Percentiles rank a stretch among this genome's conserved stretches.
These are phyloP conservation scores for Papilio polyxenes DNA, from an alignment of 1,140 invertebrate species.

Conservation along the genomic window DNA sequence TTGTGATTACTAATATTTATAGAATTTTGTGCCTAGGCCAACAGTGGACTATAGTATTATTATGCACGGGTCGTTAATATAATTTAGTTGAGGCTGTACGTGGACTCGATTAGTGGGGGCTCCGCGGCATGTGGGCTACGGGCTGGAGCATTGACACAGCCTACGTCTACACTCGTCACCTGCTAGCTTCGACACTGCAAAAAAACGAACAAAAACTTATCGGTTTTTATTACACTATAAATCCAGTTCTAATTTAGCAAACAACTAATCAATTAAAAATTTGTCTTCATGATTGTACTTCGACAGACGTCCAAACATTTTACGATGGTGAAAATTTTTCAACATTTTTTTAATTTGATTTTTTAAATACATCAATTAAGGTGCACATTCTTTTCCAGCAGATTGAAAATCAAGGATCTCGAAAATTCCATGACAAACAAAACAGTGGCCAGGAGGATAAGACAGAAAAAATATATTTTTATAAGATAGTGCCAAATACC, in stretches of 20 bases:
- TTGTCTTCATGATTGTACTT: slow-evolving; percentile 49
- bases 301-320: slow-evolving; percentile 40
- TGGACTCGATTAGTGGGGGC: slow-evolving; percentile 74
- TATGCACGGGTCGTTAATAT: slow-evolving; percentile 39
- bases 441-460: slow-evolving; percentile 59
- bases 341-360: slow-evolving; percentile 41
- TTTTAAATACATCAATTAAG: slow-evolving; percentile 17
- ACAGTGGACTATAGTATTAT: slow-evolving; percentile 36
- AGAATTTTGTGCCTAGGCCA: slow-evolving; percentile 19
- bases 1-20: neutral
- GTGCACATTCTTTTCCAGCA: slow-evolving; percentile 59
- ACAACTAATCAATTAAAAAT: slow-evolving; percentile 50
- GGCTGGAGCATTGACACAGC: slow-evolving; percentile 79
- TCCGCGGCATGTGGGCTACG: slow-evolving; percentile 77
- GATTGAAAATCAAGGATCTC: slow-evolving; percentile 74
- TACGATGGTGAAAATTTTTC: slow-evolving; percentile 58
- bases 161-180: slow-evolving; percentile 75
- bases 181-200: slow-evolving; percentile 58
- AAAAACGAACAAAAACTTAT: slow-evolving; percentile 48
- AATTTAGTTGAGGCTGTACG: slow-evolving; percentile 57
- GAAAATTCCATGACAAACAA: slow-evolving; percentile 76
- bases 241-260: slow-evolving; percentile 74
- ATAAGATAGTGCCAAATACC: slow-evolving; percentile 77
- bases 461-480: slow-evolving; percentile 70
- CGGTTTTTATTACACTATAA: slow-evolving; percentile 67